A percentile compares a stretch with the other conserved stretches of the same genome.
Conservation (phyloP, 2,888 invertebrate genomes). For the Agrochola lychnidis region DNA sequence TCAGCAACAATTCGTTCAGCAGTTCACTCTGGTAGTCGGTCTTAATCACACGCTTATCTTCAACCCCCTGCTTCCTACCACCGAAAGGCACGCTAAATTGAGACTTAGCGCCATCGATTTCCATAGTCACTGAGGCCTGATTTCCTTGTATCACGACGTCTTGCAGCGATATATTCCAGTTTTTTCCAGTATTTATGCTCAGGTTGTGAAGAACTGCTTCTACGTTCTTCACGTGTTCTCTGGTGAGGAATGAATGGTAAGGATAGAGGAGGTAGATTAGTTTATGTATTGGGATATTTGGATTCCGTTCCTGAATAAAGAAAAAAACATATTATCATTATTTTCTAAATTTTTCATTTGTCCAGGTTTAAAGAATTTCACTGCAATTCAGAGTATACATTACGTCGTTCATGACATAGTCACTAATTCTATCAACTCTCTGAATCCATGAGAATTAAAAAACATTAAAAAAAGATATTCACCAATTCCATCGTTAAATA, state of each 20-base stretch:
- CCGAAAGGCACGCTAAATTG: constrained; percentile 85
- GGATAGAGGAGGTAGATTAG: constrained; percentile 96
- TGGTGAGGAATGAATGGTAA: constrained; percentile 94
- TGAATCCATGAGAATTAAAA: neutral
- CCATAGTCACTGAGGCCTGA: constrained; percentile 83
- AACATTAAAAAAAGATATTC: neutral
- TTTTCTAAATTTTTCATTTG: neutral
- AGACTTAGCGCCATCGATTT: constrained; percentile 81
- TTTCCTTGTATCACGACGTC: constrained; percentile 78
- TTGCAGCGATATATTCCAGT: constrained; percentile 72
- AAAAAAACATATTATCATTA: constrained; percentile 1
- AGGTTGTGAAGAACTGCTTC: constrained; percentile 93
- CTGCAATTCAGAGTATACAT: neutral
- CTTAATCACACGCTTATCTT: constrained; percentile 88
- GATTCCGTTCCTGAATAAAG: constrained; percentile 92
- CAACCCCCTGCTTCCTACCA: constrained; percentile 70
- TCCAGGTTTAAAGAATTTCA: neutral
- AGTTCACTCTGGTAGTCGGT: constrained; percentile 95
- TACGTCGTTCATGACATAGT: neutral
- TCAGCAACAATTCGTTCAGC: constrained; percentile 94
- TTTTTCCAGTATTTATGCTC: constrained; percentile 79
- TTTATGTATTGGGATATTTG: constrained; percentile 92
- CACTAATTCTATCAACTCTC: neutral
- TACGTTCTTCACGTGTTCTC: constrained; percentile 94
- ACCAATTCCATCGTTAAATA: neutral